Evolutionary conservation across 2,113 vertebrate species (phyloP).

Genomic region (Fregata magnificens): DNA sequence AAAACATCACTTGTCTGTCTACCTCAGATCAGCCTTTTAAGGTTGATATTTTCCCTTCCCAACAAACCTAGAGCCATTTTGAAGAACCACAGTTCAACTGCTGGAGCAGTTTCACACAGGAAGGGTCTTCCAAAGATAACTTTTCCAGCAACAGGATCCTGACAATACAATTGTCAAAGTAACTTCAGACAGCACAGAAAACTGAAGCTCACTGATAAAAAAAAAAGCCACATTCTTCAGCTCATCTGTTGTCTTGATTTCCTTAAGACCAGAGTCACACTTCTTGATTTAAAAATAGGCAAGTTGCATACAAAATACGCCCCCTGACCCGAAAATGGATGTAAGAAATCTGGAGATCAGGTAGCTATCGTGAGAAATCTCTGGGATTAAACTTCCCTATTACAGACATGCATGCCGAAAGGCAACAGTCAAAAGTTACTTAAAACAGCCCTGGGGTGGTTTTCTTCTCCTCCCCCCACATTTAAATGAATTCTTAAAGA

Average conservation of each 20-base stretch:
- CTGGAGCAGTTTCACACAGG: not conserved
- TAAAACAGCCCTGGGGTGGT: not conserved
- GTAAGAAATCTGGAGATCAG: not conserved
- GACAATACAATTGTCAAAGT: not conserved
- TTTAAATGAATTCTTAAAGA: not conserved
- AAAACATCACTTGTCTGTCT: not conserved
- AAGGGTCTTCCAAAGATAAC: not conserved
- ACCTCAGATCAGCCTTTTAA: not conserved
- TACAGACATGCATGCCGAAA: not conserved
- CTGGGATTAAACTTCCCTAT: not conserved
- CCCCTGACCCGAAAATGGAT: not conserved
- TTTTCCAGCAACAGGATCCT: not conserved
- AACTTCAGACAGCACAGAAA: not conserved
- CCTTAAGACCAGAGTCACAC: not conserved
- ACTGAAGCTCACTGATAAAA: not conserved
- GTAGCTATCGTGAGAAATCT: not conserved
- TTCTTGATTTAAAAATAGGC: not conserved
- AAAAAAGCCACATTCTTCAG: not conserved
- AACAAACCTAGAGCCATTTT: not conserved
- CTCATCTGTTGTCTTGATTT: not conserved
- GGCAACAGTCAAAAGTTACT: not conserved
- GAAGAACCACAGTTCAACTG: not conserved
- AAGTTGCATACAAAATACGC: not conserved
- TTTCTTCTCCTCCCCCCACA: not conserved
- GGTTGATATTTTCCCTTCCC: not conserved